These are phyloP conservation scores for Philaethria dido DNA, from an alignment of 2,888 invertebrate species.

Conservation along the genomic window DNA sequence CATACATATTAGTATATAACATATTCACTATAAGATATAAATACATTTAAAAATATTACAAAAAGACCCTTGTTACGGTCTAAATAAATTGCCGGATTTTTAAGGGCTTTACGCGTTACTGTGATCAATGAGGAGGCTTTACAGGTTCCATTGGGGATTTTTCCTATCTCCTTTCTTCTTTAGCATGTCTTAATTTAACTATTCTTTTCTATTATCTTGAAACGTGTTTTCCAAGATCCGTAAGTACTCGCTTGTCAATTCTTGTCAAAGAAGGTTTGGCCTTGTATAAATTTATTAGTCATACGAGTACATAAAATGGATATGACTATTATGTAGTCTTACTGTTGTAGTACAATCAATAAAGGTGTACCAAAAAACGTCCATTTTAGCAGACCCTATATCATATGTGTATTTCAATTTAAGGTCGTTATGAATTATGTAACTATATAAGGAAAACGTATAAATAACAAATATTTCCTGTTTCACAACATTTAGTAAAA, in stretches of 20 bases:
- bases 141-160: constrained; percentile 73
- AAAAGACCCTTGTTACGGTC: constrained; percentile 64
- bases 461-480: no score
- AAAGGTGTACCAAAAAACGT: no score
- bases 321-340: background rate
- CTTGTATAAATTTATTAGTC: constrained; percentile 55
- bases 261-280: constrained; percentile 67
- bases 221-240: constrained; percentile 61
- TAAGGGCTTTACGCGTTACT: constrained; percentile 77
- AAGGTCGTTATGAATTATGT: no score
- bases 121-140: constrained; percentile 79
- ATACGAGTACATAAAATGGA: background rate
- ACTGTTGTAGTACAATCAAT: no score
- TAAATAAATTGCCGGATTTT: constrained; percentile 81
- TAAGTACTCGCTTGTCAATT: constrained; percentile 67
- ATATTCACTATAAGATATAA: constrained; percentile 17
- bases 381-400: no score
- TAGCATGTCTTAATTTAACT: constrained; percentile 43
- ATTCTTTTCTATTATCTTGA: constrained; percentile 55
- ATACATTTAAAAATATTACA: constrained; percentile 26
- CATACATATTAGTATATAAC: no score
- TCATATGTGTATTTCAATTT: no score
- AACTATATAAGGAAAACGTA: no score
- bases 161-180: constrained; percentile 54
- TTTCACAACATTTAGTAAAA: no score